Base-by-base conservation (phyloP, 2,888 invertebrate species). In the Pandemis cinnamomeana region DNA sequence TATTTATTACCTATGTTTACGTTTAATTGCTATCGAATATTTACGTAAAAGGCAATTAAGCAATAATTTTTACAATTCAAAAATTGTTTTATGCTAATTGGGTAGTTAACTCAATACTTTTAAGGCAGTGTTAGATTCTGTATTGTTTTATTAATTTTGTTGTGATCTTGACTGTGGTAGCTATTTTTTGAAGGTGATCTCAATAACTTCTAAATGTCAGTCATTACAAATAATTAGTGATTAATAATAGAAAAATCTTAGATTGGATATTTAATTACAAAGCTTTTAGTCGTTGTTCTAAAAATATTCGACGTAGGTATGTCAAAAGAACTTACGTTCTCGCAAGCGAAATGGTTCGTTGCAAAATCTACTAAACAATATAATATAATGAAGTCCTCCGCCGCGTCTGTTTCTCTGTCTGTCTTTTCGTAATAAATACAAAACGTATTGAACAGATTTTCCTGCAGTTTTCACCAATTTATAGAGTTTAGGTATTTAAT, bases 1-100 rank as follows among this genome's bases (percentile, higher is more conserved):
- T 51, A 63, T 67, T 44, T 55, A 67, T 41, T 44, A 41, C 36
- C 46, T 46, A 46, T 42, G 5, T 41, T 13, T 8, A 53, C 42
- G 55, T 63, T 71, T 53, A 42, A 70, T 62, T 53, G 44, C 15
- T 63, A 6, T n/a, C 11, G n/a, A 58, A 64, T 66, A 46, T 51
- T 60, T 42, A 71, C 27, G 13, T 51, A 71, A 71, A 67, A 67
- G 61, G 67, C 7, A 11, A 53, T 61, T 15, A 15, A 36, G 42
- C 61, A 58, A 41, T 62, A 10, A 36, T 53, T 42, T 48, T 20
- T 15, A 42, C n/a, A 11, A 11, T 15, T 27, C 61, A 36, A 51
- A 55, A 67, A 46, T 15, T 44, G 20, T 3, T 20, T 15, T 42
- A 72, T 72, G 44, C 44, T 62, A 67, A 72, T 72, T 0, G 15